A percentile compares a stretch with the other conserved stretches of the same genome.
These are phyloP conservation scores for Pelochelys cantorii DNA, from an alignment of 2,797 vertebrate species.

Conservation along the genomic window DNA sequence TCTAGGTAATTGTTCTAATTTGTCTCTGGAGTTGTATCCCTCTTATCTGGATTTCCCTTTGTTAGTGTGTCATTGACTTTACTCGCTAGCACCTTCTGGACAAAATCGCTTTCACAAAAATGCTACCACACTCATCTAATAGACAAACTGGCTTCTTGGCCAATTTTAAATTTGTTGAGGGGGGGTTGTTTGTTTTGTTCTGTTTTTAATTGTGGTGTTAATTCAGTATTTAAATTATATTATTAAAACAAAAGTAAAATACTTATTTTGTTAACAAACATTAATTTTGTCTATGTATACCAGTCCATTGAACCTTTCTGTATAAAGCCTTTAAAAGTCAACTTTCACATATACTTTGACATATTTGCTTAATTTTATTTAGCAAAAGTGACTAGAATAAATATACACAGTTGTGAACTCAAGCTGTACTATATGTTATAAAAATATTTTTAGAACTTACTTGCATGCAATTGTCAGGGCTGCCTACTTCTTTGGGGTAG, in stretches of 20 bases:
- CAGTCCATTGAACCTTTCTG: background rate
- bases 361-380: conserved; percentile 49
- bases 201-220: background rate
- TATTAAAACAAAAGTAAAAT: conserved; percentile 36
- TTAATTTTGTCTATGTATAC: conserved; percentile 36
- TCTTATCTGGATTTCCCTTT: background rate
- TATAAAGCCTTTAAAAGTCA: conserved; percentile 35
- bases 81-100: background rate
- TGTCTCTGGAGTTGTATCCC: conserved; percentile 7
- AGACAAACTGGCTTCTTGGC: background rate
- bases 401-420: background rate
- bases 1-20: conserved; percentile 28
- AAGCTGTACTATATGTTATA: background rate
- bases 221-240: conserved; percentile 46
- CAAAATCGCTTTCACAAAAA: background rate
- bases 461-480: conserved; percentile 29
- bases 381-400: background rate
- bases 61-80: background rate
- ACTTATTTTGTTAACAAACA: background rate
- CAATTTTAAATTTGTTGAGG: conserved; percentile 13
- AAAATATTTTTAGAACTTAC: background rate
- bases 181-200: background rate
- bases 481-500: conserved; percentile 12
- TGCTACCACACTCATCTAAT: background rate
- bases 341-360: conserved; percentile 16